These are phyloP conservation scores for Rattus norvegicus DNA, from an alignment of 2,113 vertebrate species.

Conservation along the genomic window GRCr8 NC_086039.1:41389501-41390000, in stretches of 20 bases:
- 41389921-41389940: background rate
- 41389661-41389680: background rate
- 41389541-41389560: background rate
- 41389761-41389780: slow-evolving; percentile 13
- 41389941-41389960: slow-evolving; percentile 10
- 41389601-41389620: background rate
- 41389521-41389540: background rate
- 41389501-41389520: background rate
- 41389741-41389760: background rate
- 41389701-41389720: slow-evolving; percentile 32
- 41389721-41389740: slow-evolving; percentile 6
- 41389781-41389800: slow-evolving; percentile 8
- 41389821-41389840: slow-evolving; percentile 24
- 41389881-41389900: slow-evolving; percentile 21
- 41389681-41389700: slow-evolving; percentile 23
- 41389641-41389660: background rate
- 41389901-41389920: slow-evolving; percentile 10
- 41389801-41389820: background rate
- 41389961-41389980: background rate
- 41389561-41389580: background rate
- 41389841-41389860: background rate
- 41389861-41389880: background rate
- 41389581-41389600: background rate
- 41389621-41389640: background rate
- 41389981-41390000: background rate